These are phyloP conservation scores for Pegoplata infirma DNA, from an alignment of 2,888 invertebrate species.

Conservation along the genomic window DNA sequence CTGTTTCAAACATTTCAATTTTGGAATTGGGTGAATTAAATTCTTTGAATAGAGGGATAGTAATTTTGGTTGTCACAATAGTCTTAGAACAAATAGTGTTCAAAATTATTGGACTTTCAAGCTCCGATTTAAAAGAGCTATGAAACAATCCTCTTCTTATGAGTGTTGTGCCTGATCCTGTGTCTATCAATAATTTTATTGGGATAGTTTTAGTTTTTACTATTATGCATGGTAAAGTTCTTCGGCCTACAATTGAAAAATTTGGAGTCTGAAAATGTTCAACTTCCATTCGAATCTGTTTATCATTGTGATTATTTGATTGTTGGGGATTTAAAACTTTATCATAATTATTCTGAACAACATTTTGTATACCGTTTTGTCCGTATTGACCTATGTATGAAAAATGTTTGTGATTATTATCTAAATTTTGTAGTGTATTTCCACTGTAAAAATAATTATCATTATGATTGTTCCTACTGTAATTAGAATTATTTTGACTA, in stretches of 20 bases:
- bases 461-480: no score
- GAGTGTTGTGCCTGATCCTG: slow-evolving; percentile 32
- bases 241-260: slow-evolving; percentile 27
- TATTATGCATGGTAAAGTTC: slow-evolving; percentile 35
- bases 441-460: no score
- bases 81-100: slow-evolving; percentile 28
- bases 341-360: not conserved
- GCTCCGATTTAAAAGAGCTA: not conserved
- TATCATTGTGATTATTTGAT: not conserved
- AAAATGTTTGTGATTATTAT: no score
- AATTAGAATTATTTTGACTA: no score
- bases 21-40: no score
- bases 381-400: no score
- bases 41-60: slow-evolving; percentile 7
- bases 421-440: no score
- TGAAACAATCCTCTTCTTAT: slow-evolving; percentile 33
- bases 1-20: slow-evolving; percentile 31
- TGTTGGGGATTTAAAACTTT: not conserved
- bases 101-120: slow-evolving; percentile 21
- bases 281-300: slow-evolving; percentile 6
- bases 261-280: slow-evolving; percentile 13
- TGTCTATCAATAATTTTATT: slow-evolving; percentile 30
- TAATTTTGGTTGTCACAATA: not conserved
- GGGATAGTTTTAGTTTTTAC: slow-evolving; percentile 23
- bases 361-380: not conserved